Evolutionary conservation across 2,888 invertebrate genomes (phyloP).

Genomic region (Melieria picta): DNA sequence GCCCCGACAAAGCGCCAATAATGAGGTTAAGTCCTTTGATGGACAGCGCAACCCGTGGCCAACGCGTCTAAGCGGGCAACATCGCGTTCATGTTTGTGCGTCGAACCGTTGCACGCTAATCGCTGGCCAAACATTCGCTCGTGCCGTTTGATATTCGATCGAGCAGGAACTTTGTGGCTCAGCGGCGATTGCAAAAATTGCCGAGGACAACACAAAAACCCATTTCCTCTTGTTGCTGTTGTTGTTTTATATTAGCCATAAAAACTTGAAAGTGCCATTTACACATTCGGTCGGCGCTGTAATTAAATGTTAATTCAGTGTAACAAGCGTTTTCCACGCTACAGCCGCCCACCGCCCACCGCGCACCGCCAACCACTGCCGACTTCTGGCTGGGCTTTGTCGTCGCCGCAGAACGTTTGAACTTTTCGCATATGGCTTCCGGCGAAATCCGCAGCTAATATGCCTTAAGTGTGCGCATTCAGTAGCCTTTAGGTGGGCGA

Average conservation of each 20-base stretch:
- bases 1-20: too few relatives aligned
- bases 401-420: not conserved
- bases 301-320: conserved; percentile 49
- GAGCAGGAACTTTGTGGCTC: not conserved
- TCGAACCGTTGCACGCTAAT: not conserved
- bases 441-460: conserved; percentile 21
- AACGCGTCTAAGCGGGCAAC: too few relatives aligned
- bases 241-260: not conserved
- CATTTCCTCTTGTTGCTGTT: not conserved
- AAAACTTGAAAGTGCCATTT: conserved; percentile 37
- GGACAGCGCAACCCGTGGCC: not conserved
- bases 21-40: conserved; percentile 21
- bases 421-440: conserved; percentile 22
- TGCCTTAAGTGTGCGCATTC: conserved; percentile 31
- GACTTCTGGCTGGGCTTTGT: not conserved
- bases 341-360: not conserved
- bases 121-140: not conserved
- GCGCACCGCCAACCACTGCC: not conserved
- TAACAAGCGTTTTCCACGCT: conserved; percentile 35
- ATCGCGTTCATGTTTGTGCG: not conserved
- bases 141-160: conserved; percentile 21
- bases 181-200: conserved; percentile 17
- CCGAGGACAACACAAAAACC: conserved; percentile 11
- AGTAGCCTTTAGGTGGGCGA: conserved; percentile 5
- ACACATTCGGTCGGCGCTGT: conserved; percentile 31